These are phyloP conservation scores for Beris morrisii DNA, from an alignment of 2,888 invertebrate genomes.

Conservation along the genomic window DNA sequence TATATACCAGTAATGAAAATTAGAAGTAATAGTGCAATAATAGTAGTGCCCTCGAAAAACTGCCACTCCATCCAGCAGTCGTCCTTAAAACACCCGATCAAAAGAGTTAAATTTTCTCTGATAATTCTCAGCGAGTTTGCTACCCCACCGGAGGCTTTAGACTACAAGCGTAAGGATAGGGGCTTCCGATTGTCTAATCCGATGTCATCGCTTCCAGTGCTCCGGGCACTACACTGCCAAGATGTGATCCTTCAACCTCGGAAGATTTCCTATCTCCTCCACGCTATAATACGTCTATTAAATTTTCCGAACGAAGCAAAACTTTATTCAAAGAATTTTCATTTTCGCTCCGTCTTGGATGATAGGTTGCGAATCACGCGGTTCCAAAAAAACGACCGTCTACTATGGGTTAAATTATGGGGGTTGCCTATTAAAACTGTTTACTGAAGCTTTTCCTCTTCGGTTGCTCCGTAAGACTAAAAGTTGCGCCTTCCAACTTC, in stretches of 20 bases:
- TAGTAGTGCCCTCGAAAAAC: too few species aligned
- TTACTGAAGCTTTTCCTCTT: constrained; percentile 23
- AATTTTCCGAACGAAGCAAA: constrained; percentile 7
- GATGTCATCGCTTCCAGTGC: constrained; percentile 10
- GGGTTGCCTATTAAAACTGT: constrained; percentile 29
- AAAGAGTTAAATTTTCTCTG: too few species aligned
- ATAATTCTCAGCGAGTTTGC: too few species aligned
- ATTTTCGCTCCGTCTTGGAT: constrained; percentile 20
- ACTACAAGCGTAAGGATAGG: background rate
- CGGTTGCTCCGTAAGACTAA: too few species aligned
- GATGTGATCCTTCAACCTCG: constrained; percentile 14
- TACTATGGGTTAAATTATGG: constrained; percentile 14
- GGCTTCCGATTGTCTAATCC: constrained; percentile 8
- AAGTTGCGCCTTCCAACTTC: too few species aligned
- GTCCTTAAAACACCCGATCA: too few species aligned
- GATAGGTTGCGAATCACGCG: constrained; percentile 4
- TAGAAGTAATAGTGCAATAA: too few species aligned
- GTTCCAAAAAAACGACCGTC: constrained; percentile 13
- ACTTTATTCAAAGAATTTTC: constrained; percentile 28
- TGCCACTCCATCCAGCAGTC: too few species aligned
- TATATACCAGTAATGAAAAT: too few species aligned
- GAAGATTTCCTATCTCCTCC: constrained; percentile 12
- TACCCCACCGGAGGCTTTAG: background rate
- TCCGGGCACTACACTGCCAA: constrained; percentile 1
- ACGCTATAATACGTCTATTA: constrained; percentile 1